A percentile compares a stretch with the other conserved stretches of the same genome.
These are phyloP conservation scores for Callyntrura guangdongensis DNA, from an alignment of 2,888 invertebrate species.

Conservation along the genomic window DNA sequence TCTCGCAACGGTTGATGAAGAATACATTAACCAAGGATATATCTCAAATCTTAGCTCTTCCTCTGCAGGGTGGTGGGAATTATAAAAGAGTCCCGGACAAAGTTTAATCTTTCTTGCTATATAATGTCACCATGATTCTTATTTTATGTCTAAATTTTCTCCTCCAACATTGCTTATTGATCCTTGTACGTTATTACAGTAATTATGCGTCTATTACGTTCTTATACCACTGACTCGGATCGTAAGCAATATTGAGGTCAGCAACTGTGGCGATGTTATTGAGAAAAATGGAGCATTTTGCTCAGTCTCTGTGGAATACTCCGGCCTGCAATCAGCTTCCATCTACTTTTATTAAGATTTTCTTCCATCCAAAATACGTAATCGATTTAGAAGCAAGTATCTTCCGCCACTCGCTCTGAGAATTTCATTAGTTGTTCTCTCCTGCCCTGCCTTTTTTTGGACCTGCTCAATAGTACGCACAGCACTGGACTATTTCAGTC, in stretches of 20 bases:
- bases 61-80: no score
- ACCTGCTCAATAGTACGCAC: no score
- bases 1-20: no score
- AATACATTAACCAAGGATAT: no score
- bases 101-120: no score
- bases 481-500: background rate
- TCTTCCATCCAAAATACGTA: constrained; percentile 2
- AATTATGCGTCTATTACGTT: constrained; percentile 33
- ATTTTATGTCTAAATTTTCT: background rate
- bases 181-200: constrained; percentile 20
- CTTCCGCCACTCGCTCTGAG: constrained; percentile 50
- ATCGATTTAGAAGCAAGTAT: constrained; percentile 51
- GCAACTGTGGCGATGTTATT: background rate
- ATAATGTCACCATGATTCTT: background rate
- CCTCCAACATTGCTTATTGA: background rate
- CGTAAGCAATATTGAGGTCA: background rate
- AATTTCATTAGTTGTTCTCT: constrained; percentile 49
- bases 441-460: background rate
- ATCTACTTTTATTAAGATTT: background rate
- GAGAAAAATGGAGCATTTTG: background rate
- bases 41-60: no score
- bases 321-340: background rate
- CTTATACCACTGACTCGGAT: background rate
- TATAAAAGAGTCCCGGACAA: no score
- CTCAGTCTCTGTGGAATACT: background rate